phyloP scores from a whole-genome alignment of 1,140 invertebrate genomes.

The Sycobia sp. region DNA sequence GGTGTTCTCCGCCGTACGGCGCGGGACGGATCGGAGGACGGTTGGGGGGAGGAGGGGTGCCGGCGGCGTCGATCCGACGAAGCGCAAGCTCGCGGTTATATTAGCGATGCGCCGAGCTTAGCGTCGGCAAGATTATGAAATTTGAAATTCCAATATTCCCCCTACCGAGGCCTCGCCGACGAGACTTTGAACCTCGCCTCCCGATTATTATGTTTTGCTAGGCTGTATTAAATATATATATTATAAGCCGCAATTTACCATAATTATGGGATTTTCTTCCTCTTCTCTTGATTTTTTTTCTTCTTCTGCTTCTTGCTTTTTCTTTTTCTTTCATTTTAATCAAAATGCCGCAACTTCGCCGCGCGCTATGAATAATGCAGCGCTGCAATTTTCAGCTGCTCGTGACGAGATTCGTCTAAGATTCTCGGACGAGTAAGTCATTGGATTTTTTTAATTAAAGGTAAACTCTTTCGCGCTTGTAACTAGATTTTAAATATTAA shows the following conservation, averaged over 20 bases:
- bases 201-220: slow-evolving; percentile 15
- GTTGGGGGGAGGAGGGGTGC: too few relatives aligned
- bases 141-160: slow-evolving; percentile 32
- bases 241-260: neutral
- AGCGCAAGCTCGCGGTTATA: too few relatives aligned
- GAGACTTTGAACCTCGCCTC: slow-evolving; percentile 3
- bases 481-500: too few relatives aligned
- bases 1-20: slow-evolving; percentile 22
- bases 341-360: too few relatives aligned
- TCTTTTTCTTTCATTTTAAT: neutral
- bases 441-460: too few relatives aligned
- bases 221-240: slow-evolving; percentile 5
- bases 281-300: neutral
- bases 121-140: slow-evolving; percentile 29
- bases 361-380: too few relatives aligned
- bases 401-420: too few relatives aligned
- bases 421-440: too few relatives aligned
- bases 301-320: neutral
- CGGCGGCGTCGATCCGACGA: too few relatives aligned
- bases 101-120: slow-evolving; percentile 16
- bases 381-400: too few relatives aligned
- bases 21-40: too few relatives aligned
- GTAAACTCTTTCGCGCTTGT: too few relatives aligned
- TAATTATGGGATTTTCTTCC: neutral
- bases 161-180: neutral